These are phyloP conservation scores for Melipona bicolor DNA, from an alignment of 2,888 invertebrate species.

Conservation along the genomic window DNA sequence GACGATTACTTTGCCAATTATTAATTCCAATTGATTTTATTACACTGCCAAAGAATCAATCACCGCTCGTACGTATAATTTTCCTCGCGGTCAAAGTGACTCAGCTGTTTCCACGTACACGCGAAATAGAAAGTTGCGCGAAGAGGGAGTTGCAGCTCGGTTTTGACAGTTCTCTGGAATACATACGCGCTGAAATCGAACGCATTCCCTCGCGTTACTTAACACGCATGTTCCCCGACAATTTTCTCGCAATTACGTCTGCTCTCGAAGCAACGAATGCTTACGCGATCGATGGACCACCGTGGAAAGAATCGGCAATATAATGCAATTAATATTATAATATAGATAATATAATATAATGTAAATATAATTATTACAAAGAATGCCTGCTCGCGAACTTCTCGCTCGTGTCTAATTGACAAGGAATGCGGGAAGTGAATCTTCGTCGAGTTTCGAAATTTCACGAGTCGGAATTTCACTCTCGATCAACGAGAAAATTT, in stretches of 20 bases:
- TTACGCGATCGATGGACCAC: neutral
- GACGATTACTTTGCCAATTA: too few relatives aligned
- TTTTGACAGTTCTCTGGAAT: slow-evolving; percentile 56
- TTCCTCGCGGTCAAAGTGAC: slow-evolving; percentile 9
- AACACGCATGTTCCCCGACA: neutral
- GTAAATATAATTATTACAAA: too few relatives aligned
- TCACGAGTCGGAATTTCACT: slow-evolving; percentile 19
- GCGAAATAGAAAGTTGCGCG: slow-evolving; percentile 48
- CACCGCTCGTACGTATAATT: slow-evolving; percentile 1
- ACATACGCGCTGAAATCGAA: slow-evolving; percentile 58
- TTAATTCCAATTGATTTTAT: neutral
- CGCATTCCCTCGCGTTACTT: slow-evolving; percentile 13
- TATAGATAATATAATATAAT: too few relatives aligned
- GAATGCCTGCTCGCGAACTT: neutral
- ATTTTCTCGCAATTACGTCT: neutral
- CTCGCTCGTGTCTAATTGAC: neutral
- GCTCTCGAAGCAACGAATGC: neutral
- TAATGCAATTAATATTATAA: too few relatives aligned
- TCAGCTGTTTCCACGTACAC: slow-evolving; percentile 12
- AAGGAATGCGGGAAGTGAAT: neutral
- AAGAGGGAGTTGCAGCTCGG: slow-evolving; percentile 26
- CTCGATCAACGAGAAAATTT: neutral
- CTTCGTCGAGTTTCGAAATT: neutral
- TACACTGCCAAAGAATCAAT: neutral
- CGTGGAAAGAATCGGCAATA: neutral